Evolutionary conservation across 1,140 invertebrate species (phyloP).

Genomic region (Trichonephila inaurata): DNA sequence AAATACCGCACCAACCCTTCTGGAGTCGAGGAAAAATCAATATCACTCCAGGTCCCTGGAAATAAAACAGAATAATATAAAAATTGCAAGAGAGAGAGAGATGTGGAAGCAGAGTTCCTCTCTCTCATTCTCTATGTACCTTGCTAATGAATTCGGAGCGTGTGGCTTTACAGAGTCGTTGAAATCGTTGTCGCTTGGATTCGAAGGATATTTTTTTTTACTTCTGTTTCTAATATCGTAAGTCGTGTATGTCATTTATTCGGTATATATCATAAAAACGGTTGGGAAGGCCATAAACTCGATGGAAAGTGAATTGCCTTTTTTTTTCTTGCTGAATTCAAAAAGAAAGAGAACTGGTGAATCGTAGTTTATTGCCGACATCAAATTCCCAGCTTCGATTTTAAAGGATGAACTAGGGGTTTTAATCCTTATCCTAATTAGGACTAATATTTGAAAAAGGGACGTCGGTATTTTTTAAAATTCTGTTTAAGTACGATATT

Average conservation of each 20-base stretch:
- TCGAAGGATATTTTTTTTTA: neutral
- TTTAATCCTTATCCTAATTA: neutral
- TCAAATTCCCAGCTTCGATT: neutral
- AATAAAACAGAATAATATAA: constrained; percentile 43
- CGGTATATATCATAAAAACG: neutral
- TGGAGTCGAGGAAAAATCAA: constrained; percentile 14
- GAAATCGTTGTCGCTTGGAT: constrained; percentile 37
- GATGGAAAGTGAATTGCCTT: constrained; percentile 1
- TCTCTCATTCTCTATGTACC: constrained; percentile 13
- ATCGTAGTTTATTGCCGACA: neutral
- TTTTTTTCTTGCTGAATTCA: neutral
- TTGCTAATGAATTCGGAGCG: constrained; percentile 44
- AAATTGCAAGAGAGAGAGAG: neutral
- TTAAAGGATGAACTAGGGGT: neutral
- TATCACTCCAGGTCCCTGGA: constrained; percentile 16
- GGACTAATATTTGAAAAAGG: neutral
- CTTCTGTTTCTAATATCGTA: constrained; percentile 19
- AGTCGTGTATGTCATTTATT: constrained; percentile 21
- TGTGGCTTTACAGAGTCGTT: neutral
- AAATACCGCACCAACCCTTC: constrained; percentile 8
- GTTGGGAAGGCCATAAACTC: neutral
- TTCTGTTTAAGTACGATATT: no score
- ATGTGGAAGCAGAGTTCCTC: neutral
- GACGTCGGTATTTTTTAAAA: no score
- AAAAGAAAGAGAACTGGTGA: neutral